Evolutionary conservation across 2,113 vertebrate genomes (phyloP).

Genomic region (Aspiorhynchus laticeps): DNA sequence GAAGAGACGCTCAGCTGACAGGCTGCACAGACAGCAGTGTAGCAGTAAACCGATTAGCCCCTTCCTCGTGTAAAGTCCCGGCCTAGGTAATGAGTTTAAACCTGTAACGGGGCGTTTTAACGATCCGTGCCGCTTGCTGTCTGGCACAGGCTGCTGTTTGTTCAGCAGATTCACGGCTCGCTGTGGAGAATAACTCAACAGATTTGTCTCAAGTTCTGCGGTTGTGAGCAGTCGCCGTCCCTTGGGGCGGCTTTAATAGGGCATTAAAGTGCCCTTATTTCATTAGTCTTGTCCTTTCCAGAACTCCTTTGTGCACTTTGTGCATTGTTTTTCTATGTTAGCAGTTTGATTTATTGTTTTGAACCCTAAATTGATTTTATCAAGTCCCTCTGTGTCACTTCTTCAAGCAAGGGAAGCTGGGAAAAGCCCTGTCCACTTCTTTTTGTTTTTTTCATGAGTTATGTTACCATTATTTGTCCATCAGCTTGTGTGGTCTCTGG

Average conservation of each 20-base stretch:
- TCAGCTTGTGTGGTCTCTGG: constrained; percentile 33
- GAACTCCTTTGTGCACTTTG: constrained; percentile 7
- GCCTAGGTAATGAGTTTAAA: constrained; percentile 32
- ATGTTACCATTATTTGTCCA: constrained; percentile 7
- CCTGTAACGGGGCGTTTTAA: constrained; percentile 30
- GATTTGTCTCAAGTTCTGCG: constrained; percentile 42
- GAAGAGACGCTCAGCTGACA: not conserved
- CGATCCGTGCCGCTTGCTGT: not conserved
- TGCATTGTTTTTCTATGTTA: not conserved
- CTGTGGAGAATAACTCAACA: not conserved
- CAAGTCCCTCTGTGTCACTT: not conserved
- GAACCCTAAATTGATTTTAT: constrained; percentile 13
- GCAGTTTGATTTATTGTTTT: constrained; percentile 25
- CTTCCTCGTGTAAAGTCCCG: constrained; percentile 5
- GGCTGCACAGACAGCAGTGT: not conserved
- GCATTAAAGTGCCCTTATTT: constrained; percentile 31
- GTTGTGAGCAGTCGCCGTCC: constrained; percentile 37
- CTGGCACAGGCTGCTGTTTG: constrained; percentile 60
- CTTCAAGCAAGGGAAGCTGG: not conserved
- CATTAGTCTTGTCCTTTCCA: constrained; percentile 17
- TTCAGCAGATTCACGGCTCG: not conserved
- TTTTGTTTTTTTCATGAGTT: not conserved
- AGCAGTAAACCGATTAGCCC: constrained; percentile 13
- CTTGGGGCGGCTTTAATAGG: constrained; percentile 35
- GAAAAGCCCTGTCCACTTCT: not conserved